Percentiles rank a stretch among this genome's conserved stretches.
Evolutionary conservation across 2,113 vertebrate genomes (phyloP).

Genomic region (Okapia johnstoni): DNA sequence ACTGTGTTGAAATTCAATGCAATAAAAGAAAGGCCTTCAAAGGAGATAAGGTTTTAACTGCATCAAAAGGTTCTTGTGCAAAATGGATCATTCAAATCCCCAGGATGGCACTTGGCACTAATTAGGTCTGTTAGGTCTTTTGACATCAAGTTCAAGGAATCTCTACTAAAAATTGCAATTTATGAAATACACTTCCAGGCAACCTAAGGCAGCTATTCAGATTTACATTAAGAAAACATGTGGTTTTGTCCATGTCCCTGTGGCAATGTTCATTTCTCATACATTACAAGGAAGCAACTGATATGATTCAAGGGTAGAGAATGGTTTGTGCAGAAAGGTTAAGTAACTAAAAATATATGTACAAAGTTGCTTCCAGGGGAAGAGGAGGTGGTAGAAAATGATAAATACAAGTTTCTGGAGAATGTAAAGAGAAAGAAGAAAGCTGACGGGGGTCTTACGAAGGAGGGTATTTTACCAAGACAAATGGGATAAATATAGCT

Average conservation of each 20-base stretch:
- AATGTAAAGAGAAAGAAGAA: not conserved
- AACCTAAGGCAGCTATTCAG: not conserved
- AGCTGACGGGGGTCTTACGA: not conserved
- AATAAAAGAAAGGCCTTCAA: slow-evolving; percentile 18
- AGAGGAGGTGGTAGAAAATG: slow-evolving; percentile 30
- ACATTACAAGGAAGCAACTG: not conserved
- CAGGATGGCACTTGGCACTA: slow-evolving; percentile 47
- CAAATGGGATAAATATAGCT: slow-evolving; percentile 36
- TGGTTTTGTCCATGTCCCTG: not conserved
- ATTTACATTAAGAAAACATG: slow-evolving; percentile 21
- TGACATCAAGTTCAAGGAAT: slow-evolving; percentile 64
- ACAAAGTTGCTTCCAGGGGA: slow-evolving; percentile 38
- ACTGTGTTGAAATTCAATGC: slow-evolving; percentile 22
- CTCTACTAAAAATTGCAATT: slow-evolving; percentile 47
- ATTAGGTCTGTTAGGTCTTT: slow-evolving; percentile 64
- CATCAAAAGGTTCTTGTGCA: slow-evolving; percentile 20
- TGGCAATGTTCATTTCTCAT: slow-evolving; percentile 29
- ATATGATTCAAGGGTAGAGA: slow-evolving; percentile 9
- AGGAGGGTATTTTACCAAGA: slow-evolving; percentile 46
- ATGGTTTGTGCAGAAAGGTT: slow-evolving; percentile 47
- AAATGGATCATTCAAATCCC: slow-evolving; percentile 45
- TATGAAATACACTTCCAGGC: slow-evolving; percentile 41
- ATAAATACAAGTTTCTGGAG: slow-evolving; percentile 59
- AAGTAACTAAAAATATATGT: slow-evolving; percentile 62
- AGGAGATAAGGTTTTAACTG: slow-evolving; percentile 29